phyloP scores from a whole-genome alignment of 2,797 vertebrate species.

The Siniperca scherzeri region DNA sequence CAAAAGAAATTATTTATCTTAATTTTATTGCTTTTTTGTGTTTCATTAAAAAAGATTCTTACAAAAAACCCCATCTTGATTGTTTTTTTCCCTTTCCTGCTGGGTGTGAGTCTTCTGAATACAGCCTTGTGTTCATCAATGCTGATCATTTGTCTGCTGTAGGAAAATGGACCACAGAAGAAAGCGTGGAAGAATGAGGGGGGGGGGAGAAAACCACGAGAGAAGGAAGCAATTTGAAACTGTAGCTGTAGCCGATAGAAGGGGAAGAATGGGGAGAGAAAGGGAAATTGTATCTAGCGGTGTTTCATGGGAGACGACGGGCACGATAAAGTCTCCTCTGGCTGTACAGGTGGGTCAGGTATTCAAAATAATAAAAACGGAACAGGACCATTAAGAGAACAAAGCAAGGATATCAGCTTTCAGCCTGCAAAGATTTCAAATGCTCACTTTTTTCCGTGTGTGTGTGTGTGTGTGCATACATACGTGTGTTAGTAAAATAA shows the following conservation, averaged over 20 bases:
- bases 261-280: constrained; percentile 63
- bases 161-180: constrained; percentile 63
- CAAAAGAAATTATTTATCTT: constrained; percentile 88
- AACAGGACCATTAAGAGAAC: constrained; percentile 78
- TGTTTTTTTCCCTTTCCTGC: constrained; percentile 18
- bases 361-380: constrained; percentile 76
- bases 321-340: constrained; percentile 61
- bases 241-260: constrained; percentile 63
- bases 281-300: constrained; percentile 73
- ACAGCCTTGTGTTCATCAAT: constrained; percentile 63
- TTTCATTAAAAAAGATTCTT: constrained; percentile 87
- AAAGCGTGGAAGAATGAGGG: constrained; percentile 58
- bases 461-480: constrained; percentile 22
- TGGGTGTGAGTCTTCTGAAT: constrained; percentile 58
- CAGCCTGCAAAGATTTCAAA: constrained; percentile 61
- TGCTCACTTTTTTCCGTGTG: constrained; percentile 4
- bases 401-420: constrained; percentile 71
- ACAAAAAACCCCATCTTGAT: constrained; percentile 46
- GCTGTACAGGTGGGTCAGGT: constrained; percentile 78
- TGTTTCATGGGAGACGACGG: constrained; percentile 54
- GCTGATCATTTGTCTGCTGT: constrained; percentile 69
- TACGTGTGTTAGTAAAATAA: constrained; percentile 10
- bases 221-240: constrained; percentile 79
- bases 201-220: constrained; percentile 1
- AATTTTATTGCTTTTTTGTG: constrained; percentile 90